A percentile compares a stretch with the other conserved stretches of the same genome.
Conservation (phyloP, 2,113 vertebrate species). For the Pseudopodoces humilis region DNA sequence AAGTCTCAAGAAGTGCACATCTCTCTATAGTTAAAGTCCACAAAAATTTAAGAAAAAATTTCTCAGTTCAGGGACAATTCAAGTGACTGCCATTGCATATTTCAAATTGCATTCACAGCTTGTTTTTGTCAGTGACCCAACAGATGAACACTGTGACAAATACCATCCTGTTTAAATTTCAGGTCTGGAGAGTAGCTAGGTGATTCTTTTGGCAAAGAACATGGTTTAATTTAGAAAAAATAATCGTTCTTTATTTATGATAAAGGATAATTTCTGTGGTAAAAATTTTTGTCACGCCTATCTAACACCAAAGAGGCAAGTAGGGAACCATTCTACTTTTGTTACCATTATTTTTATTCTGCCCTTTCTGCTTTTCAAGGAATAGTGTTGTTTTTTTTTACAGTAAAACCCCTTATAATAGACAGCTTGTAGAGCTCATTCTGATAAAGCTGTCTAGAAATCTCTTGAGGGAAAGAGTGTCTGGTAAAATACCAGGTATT, state of each 20-base stretch:
- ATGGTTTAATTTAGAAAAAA: conserved; percentile 48
- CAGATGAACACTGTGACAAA: not conserved
- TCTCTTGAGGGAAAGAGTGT: conserved; percentile 2
- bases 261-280: conserved; percentile 30
- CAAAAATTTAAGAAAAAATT: conserved; percentile 8
- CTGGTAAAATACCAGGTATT: conserved; percentile 34
- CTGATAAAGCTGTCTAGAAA: not conserved
- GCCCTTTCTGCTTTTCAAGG: not conserved
- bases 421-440: not conserved
- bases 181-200: conserved; percentile 38
- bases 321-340: not conserved
- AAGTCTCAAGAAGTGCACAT: conserved; percentile 4
- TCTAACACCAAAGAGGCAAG: not conserved
- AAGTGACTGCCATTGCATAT: conserved; percentile 19
- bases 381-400: not conserved
- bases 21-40: conserved; percentile 27
- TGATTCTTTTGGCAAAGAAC: conserved; percentile 52
- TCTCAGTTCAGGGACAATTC: conserved; percentile 3
- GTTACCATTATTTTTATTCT: not conserved
- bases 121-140: not conserved
- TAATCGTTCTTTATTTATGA: conserved; percentile 36
- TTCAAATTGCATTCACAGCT: not conserved
- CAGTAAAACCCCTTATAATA: not conserved
- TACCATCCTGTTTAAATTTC: conserved; percentile 34
- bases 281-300: conserved; percentile 14